These are phyloP conservation scores for Nomada hirtipes DNA, from an alignment of 2,888 invertebrate genomes.

Conservation along the genomic window DNA sequence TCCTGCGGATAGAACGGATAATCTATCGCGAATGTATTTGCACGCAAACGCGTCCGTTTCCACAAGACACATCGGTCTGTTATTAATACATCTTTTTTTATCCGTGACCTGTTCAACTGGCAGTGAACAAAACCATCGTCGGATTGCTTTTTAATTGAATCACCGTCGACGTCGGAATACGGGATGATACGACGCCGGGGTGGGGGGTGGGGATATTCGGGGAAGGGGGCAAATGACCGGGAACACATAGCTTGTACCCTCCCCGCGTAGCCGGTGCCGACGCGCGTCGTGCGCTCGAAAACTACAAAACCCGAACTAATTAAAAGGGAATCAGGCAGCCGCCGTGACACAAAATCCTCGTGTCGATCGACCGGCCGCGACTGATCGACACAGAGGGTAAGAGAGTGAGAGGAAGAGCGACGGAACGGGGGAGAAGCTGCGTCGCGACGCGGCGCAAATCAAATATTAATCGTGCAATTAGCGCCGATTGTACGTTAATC, in stretches of 20 bases:
- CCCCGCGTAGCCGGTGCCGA: constrained; percentile 55
- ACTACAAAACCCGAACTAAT: constrained; percentile 80
- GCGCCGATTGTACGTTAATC: constrained; percentile 80
- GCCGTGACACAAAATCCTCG: constrained; percentile 58
- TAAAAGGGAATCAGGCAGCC: constrained; percentile 78
- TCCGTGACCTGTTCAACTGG: constrained; percentile 3
- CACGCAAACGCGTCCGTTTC: no score
- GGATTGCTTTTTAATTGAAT: constrained; percentile 68
- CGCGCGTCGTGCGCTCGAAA: constrained; percentile 69
- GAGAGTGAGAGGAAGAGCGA: background rate
- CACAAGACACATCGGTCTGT: background rate
- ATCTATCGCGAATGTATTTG: no score
- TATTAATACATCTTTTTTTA: constrained; percentile 32
- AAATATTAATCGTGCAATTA: constrained; percentile 83
- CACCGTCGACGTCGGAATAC: constrained; percentile 36
- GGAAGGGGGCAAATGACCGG: constrained; percentile 61
- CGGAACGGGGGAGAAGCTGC: constrained; percentile 21
- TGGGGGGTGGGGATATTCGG: background rate
- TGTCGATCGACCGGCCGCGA: constrained; percentile 51
- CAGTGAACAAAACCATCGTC: constrained; percentile 44
- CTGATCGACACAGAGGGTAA: background rate
- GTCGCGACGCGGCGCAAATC: constrained; percentile 72
- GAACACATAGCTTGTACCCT: constrained; percentile 45
- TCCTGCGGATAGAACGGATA: no score
- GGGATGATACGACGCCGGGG: constrained; percentile 31